Conservation (phyloP, 2,113 vertebrate genomes). For the Campylomormyrus numenius region DNA sequence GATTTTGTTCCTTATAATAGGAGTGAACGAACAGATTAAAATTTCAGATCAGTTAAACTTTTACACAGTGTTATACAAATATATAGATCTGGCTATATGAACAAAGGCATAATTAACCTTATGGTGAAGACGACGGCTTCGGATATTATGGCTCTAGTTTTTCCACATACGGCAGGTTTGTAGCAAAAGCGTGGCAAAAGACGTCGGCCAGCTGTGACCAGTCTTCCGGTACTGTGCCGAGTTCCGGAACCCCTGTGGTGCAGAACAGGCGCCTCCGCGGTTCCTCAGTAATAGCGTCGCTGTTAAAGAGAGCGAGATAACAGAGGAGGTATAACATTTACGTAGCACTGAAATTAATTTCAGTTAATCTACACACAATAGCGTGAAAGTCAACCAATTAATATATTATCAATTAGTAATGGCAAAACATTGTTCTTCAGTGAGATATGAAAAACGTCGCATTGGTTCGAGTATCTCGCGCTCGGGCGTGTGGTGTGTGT, state of each 20-base stretch:
- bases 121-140: neutral
- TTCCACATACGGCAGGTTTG: neutral
- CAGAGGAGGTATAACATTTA: neutral
- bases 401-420: neutral
- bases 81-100: neutral
- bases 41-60: neutral
- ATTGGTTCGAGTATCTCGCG: neutral
- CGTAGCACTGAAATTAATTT: neutral
- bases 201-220: neutral
- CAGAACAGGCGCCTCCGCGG: neutral
- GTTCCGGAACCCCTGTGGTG: slow-evolving; percentile 18
- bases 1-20: neutral
- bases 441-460: neutral
- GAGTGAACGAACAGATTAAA: neutral
- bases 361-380: neutral
- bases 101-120: neutral
- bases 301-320: neutral
- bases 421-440: neutral
- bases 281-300: neutral
- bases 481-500: neutral
- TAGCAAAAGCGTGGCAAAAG: neutral
- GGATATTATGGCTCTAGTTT: slow-evolving; percentile 5
- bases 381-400: neutral
- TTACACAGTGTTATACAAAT: neutral
- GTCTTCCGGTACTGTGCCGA: slow-evolving; percentile 2